Evolutionary conservation across 2,888 invertebrate genomes (phyloP).

Genomic region (Gymnoscelis rufifasciata): DNA sequence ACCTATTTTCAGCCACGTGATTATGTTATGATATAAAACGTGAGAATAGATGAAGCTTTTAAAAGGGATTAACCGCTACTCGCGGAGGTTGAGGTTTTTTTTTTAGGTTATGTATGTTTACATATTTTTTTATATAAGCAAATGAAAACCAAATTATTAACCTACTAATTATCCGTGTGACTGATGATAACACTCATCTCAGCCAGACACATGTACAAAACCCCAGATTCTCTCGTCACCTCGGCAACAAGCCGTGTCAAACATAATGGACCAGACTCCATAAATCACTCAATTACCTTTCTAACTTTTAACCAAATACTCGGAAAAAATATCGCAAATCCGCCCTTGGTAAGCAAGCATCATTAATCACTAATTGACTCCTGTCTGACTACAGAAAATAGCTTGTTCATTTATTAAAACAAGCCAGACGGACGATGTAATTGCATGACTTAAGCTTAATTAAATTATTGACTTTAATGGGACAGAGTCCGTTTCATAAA

Average conservation of each 20-base stretch:
- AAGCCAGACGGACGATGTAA: no score
- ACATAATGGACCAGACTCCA: constrained; percentile 59
- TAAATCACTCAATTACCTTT: constrained; percentile 71
- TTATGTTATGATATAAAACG: no score
- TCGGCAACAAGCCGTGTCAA: constrained; percentile 64
- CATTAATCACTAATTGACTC: constrained; percentile 52
- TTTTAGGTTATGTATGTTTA: no score
- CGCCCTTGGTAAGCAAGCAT: constrained; percentile 36
- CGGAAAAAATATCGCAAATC: constrained; percentile 58
- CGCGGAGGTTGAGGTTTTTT: no score
- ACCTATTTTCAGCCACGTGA: no score
- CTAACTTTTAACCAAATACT: constrained; percentile 14
- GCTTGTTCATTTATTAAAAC: neutral
- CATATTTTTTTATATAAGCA: no score
- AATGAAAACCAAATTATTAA: no score
- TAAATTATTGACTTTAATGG: no score
- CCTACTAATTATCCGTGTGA: neutral
- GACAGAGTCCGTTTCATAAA: no score
- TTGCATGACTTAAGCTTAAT: no score
- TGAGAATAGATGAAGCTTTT: no score
- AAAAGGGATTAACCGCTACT: no score
- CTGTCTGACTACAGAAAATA: constrained; percentile 16
- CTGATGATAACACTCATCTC: constrained; percentile 5
- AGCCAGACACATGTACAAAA: constrained; percentile 43
- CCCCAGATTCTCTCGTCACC: constrained; percentile 58